These are phyloP conservation scores for Noctua fimbriata DNA, from an alignment of 2,888 invertebrate genomes.

Conservation along the genomic window DNA sequence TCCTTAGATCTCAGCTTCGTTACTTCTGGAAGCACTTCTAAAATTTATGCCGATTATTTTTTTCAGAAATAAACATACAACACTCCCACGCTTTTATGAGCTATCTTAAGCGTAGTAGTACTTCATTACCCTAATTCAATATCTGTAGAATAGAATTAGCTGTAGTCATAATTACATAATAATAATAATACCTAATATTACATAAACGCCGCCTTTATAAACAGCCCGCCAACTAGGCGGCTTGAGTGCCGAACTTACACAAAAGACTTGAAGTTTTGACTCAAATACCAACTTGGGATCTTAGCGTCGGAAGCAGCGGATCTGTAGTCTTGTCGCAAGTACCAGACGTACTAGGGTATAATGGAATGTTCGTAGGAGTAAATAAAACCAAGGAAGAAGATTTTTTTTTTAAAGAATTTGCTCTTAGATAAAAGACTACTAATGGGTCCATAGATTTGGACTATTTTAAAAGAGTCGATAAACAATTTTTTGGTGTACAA, in stretches of 20 bases:
- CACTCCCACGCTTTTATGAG: no score
- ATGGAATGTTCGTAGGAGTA: constrained; percentile 16
- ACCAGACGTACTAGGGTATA: constrained; percentile 10
- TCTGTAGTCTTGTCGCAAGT: constrained; percentile 61
- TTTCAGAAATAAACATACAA: not conserved
- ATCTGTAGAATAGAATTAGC: not conserved
- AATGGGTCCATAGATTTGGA: no score
- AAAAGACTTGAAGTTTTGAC: constrained; percentile 76
- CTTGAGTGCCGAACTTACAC: constrained; percentile 74
- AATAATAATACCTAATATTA: constrained; percentile 47
- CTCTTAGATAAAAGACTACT: not conserved
- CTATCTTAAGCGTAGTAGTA: not conserved
- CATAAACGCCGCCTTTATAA: constrained; percentile 48
- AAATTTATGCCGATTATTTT: not conserved
- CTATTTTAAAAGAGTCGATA: no score
- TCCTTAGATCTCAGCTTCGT: not conserved
- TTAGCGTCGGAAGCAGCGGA: constrained; percentile 72
- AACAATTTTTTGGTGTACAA: no score
- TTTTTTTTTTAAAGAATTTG: not conserved
- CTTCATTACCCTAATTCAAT: constrained; percentile 11
- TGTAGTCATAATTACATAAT: constrained; percentile 23
- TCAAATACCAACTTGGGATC: constrained; percentile 72
- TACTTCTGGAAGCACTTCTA: not conserved
- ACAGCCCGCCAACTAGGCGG: constrained; percentile 66
- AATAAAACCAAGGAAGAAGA: not conserved